Evolutionary conservation across 2,113 vertebrate species (phyloP).

Genomic region (Psilopsiagon aurifrons): DNA sequence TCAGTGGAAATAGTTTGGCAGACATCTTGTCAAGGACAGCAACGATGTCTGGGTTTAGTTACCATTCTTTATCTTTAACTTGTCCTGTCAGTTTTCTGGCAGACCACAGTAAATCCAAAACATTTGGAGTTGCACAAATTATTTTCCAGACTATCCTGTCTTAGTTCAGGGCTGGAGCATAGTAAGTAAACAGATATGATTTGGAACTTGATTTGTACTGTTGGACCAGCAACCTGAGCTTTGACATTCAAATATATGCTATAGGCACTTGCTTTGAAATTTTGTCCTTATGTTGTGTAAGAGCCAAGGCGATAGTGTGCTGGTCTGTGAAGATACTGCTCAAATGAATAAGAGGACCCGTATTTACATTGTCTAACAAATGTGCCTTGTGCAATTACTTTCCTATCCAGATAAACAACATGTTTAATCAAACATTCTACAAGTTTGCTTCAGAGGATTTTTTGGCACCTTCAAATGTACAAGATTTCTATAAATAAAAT

Average conservation of each 20-base stretch:
- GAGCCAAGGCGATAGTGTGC: fast-evolving
- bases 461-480: background rate
- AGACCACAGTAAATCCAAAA: conserved; percentile 52
- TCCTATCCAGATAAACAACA: background rate
- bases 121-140: conserved; percentile 30
- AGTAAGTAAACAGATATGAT: conserved; percentile 14
- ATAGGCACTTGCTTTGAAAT: background rate
- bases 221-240: background rate
- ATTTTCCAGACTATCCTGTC: conserved; percentile 45
- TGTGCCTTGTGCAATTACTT: background rate
- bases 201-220: background rate
- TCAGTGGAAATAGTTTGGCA: conserved; percentile 7
- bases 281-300: background rate
- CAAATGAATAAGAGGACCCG: background rate
- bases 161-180: background rate
- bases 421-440: background rate
- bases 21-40: conserved; percentile 19
- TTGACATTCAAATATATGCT: background rate
- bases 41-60: conserved; percentile 33
- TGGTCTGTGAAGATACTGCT: background rate
- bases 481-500: background rate
- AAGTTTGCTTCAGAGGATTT: background rate
- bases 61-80: conserved; percentile 59
- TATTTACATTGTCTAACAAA: background rate
- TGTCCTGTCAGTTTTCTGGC: conserved; percentile 54